A percentile compares a stretch with the other conserved stretches of the same genome.
These are phyloP conservation scores for Paramormyrops hopkinsi DNA, from an alignment of 2,797 vertebrate species.

Conservation along the genomic window DNA sequence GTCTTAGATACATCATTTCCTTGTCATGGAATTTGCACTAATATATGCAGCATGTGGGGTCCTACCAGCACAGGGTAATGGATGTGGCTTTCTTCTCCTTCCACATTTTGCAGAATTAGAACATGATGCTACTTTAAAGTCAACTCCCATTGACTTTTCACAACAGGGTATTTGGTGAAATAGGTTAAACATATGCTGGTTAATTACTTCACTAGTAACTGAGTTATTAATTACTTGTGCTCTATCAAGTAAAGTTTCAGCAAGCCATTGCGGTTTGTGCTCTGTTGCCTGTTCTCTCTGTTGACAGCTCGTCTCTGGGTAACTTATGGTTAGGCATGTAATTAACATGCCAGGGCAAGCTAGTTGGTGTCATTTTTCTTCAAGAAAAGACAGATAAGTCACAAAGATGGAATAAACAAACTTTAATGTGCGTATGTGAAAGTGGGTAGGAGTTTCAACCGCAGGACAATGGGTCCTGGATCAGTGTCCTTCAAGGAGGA, in stretches of 20 bases:
- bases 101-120: background rate
- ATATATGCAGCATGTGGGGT: background rate
- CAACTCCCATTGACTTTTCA: background rate
- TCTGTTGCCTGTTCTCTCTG: background rate
- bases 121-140: background rate
- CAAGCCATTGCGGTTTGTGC: background rate
- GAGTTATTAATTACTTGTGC: background rate
- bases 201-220: background rate
- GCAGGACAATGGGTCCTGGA: background rate
- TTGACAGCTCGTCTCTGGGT: background rate
- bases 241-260: background rate
- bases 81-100: background rate
- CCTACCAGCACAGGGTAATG: background rate
- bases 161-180: background rate
- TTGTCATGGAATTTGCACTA: background rate
- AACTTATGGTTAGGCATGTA: background rate
- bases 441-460: background rate
- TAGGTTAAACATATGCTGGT: background rate
- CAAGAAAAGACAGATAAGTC: background rate
- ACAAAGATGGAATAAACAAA: background rate
- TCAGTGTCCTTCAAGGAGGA: background rate
- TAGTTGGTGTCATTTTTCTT: background rate
- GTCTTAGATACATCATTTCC: background rate
- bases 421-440: background rate
- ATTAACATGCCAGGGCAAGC: background rate